Evolutionary conservation across 2,797 vertebrate genomes (phyloP), one percentile per base, ranked within the genome.

Genomic region (Micromesistius poutassou): DNA sequence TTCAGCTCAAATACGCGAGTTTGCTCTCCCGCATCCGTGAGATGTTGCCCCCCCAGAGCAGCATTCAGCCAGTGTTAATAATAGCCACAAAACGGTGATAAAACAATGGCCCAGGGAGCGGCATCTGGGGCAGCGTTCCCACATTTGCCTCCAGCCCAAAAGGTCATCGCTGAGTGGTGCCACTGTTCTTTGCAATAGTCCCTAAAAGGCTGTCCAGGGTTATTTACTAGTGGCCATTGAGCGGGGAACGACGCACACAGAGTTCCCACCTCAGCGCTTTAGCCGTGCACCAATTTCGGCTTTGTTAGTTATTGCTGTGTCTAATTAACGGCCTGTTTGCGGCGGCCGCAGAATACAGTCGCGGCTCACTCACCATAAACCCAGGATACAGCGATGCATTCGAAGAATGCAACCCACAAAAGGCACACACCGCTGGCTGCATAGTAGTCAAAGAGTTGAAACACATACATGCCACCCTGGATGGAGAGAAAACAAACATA

Each of bases 361-460:
- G 35, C 81, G 62, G 76, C n/a, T 30, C 79, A 28, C 97, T 98
- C 91, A 99, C 98, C 97, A 95, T 98, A 99, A 94, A 99, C 95
- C 98, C 98, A 99, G 95, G 97, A 96, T 95, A 99, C 95, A 95
- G 97, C 97, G 93, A 99, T 96, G 95, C 97, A 98, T 96, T 99
- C 98, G 95, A 99, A 99, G 96, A 99, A 99, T 94, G 97, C 97
- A 91, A 99, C 97, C 97, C 97, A 99, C 94, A 99, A 94, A 94
- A 99, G 97, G 95, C 98, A 99, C 94, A 98, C 96, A 94, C 97
- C 98, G 86, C 97, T 99, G 94, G 97, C 98, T 95, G 98, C 98
- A 93, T 99, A 99, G 96, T 98, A 99, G 96, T 99, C 98, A 94
- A 99, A 99, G 93, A 99, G 96, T 89, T 99, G 98, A 92, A 99